phyloP scores from a whole-genome alignment of 2,888 invertebrate genomes.

The Nomada lathburiana region DNA sequence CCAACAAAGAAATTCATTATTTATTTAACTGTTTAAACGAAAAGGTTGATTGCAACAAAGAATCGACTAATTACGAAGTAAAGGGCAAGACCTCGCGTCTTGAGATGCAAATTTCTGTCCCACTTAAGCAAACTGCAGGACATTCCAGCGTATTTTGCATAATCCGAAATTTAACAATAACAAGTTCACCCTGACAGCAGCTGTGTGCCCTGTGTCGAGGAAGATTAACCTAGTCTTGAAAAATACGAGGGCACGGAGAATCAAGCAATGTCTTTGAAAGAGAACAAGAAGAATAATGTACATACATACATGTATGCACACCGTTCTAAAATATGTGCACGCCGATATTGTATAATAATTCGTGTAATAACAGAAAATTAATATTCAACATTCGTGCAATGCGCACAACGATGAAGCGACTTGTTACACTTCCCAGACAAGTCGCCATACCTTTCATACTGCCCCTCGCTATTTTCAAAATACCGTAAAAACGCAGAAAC shows the following conservation, averaged over 20 bases:
- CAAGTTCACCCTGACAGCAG: slow-evolving; percentile 69
- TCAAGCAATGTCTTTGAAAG: slow-evolving; percentile 13
- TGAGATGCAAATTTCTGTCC: slow-evolving; percentile 75
- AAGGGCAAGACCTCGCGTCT: slow-evolving; percentile 71
- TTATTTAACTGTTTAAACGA: slow-evolving; percentile 1
- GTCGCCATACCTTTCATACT: not conserved
- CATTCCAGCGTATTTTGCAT: slow-evolving; percentile 74
- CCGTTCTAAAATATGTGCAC: not conserved
- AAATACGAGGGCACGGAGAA: slow-evolving; percentile 55
- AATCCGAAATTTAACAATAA: slow-evolving; percentile 76
- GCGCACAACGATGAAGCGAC: not conserved
- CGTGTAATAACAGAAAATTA: too few relatives aligned
- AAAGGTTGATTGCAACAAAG: slow-evolving; percentile 1
- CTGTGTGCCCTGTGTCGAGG: slow-evolving; percentile 58
- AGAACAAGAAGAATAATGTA: slow-evolving; percentile 12
- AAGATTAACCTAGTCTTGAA: slow-evolving; percentile 77
- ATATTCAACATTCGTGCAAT: too few relatives aligned
- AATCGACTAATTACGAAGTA: slow-evolving; percentile 62
- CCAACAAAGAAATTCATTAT: not conserved
- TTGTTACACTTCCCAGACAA: not conserved
- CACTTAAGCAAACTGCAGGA: slow-evolving; percentile 70
- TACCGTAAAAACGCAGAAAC: not conserved
- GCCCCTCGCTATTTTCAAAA: not conserved
- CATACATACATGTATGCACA: not conserved
- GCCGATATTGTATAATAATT: too few relatives aligned